Evolutionary conservation across 2,113 vertebrate species (phyloP), one percentile per base, ranked within the genome.

Genomic region (Dascyllus trimaculatus): DNA sequence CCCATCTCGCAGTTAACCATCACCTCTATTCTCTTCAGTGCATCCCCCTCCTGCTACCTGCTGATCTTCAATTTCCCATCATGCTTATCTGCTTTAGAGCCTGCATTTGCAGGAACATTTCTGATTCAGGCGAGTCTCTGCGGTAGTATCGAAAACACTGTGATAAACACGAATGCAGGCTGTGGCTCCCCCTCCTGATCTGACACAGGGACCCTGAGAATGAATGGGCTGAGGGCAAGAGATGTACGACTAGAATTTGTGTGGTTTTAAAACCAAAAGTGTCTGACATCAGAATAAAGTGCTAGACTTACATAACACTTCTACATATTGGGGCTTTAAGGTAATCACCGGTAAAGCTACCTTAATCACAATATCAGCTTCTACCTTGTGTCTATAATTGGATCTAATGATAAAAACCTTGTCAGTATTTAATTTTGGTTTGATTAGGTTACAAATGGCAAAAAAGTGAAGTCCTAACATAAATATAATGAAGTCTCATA

Each of bases 1-100:
- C 52, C 71, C 64, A 60, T 79, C 77, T 76, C n/a, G 38, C 59
- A 77, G 21, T 65, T 51, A 59, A 58, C 54, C 22, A 40, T 51
- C 61, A 54, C 54, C 57, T 73, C n/a, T 49, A 67, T 46, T 78
- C 66, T 69, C 54, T 29, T 22, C 45, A 38, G 49, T 60, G 49
- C 59, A 52, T 59, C 29, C 49, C 17, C 49, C 1, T n/a, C 32
- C 40, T 21, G 29, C 53, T 49, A 10, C 45, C 26, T 59, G 48
- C 46, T 29, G 4, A 75, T 73, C 56, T 79, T 46, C 21, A 46
- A 54, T 71, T 54, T 68, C 9, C n/a, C 26, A 60, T 56, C 26
- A 18, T n/a, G 21, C 57, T 72, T 74, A 77, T 82, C 59, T 81
- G 45, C 58, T 26, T 45, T 59, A 21, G 48, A 78, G 35, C 25